Base-by-base conservation (phyloP, 1,140 invertebrate genomes). In the Adoxophyes honmai region DNA sequence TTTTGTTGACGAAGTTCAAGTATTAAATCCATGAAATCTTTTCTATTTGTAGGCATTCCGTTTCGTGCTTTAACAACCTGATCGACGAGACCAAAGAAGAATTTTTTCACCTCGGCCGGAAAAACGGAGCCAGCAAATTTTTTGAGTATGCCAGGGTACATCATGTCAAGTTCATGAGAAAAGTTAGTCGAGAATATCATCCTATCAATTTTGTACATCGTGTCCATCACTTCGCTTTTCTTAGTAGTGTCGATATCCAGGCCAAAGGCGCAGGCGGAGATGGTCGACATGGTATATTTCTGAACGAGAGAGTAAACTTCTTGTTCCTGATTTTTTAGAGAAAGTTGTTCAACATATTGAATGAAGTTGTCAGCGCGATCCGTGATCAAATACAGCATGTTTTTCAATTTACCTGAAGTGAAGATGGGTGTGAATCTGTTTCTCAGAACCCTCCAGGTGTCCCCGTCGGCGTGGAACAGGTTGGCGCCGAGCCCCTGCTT, bases 231-330 rank as follows among this genome's bases (percentile, higher is more conserved):
- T 10, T 14, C n/a, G 35, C 62, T 55, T 7, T 72, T 53, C 16
- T 62, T 18, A 4, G 53, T 15, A 8, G 36, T 55, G 60, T 92
- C 90, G 16, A 89, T 87, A 36, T 91, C 83, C 4, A 92, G 58
- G n/a, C 92, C 92, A 62, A 92, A 92, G 7, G 91, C 91, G 63
- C 89, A 91, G 4, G 85, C 86, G 10, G 89, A 84, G 9, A 93
- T 92, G 0, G 88, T 84, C 0, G 88, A 78, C 21, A 91, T 67
- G 0, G 87, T 70, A 37, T 87, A 90, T 34, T 76, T 86, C 7
- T 82, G 64, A 0, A 81, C 57, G 1, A 91, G 36, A 39, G 79
- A 75, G 60, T 86, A 79, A 4, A 91, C 62, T 37, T 90, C 81
- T 15, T 86, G 66, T 48, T 73, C 64, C n/a, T 55, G 48, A 28